Conservation (phyloP, 2,888 invertebrate genomes). For the Cerceris ruficornis region DNA sequence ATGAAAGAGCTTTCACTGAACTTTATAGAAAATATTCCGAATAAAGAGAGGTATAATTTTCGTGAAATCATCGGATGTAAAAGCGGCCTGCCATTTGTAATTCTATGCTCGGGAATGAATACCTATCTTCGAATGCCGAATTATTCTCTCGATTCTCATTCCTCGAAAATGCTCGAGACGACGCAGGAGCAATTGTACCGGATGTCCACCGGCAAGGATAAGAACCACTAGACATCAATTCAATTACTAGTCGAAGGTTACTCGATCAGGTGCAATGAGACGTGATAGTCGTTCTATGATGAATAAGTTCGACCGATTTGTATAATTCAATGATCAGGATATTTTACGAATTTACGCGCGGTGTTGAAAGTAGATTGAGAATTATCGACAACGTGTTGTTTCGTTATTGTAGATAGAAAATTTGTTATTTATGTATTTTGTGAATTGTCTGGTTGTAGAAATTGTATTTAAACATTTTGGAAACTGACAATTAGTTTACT, state of each 20-base stretch:
- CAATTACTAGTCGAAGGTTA: slow-evolving; percentile 24
- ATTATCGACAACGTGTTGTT: too few relatives aligned
- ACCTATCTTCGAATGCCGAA: neutral
- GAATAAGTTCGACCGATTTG: neutral
- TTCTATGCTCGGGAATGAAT: neutral
- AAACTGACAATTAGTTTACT: too few relatives aligned
- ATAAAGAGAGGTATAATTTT: neutral
- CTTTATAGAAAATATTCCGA: neutral
- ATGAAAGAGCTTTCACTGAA: neutral
- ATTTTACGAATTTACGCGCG: too few relatives aligned
- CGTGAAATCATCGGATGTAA: neutral
- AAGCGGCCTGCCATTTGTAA: neutral
- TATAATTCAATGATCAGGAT: neutral
- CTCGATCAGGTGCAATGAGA: slow-evolving; percentile 6
- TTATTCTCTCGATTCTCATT: slow-evolving; percentile 8
- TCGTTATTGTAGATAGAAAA: too few relatives aligned
- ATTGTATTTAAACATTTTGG: too few relatives aligned
- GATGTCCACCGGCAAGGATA: slow-evolving; percentile 22
- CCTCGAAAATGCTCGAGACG: slow-evolving; percentile 12
- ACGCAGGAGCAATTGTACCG: slow-evolving; percentile 20
- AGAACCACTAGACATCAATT: slow-evolving; percentile 23
- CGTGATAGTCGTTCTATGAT: neutral
- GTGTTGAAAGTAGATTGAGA: too few relatives aligned
- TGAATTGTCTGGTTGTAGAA: too few relatives aligned
- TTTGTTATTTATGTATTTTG: too few relatives aligned